These are phyloP conservation scores for Enteromius radiatus DNA, from an alignment of 2,797 vertebrate species.

Conservation along the genomic window DNA sequence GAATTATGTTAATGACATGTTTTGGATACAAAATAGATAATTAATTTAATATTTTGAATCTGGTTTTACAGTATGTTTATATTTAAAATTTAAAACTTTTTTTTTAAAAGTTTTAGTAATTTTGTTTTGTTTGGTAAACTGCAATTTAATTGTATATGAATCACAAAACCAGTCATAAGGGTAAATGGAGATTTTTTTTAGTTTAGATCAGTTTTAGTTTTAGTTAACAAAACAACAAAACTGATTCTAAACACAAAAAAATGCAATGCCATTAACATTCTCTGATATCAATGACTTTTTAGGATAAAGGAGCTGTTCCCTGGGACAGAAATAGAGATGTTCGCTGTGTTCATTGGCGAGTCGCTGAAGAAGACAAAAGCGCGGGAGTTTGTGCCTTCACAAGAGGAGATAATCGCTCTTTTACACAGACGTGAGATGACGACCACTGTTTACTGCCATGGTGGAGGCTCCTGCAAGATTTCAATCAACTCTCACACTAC, in stretches of 20 bases:
- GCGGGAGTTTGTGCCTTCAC: slow-evolving; percentile 90
- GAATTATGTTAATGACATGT: neutral
- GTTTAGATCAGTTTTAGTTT: neutral
- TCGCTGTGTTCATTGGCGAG: slow-evolving; percentile 85
- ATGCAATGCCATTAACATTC: neutral
- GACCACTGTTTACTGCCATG: slow-evolving; percentile 92
- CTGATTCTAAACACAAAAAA: neutral
- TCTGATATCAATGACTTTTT: slow-evolving; percentile 5
- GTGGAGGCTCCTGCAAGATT: slow-evolving; percentile 94
- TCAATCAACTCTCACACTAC: slow-evolving; percentile 94
- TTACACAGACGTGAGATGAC: slow-evolving; percentile 90
- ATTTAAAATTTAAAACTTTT: no score
- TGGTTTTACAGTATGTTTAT: neutral
- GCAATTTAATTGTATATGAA: neutral
- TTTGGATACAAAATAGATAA: neutral
- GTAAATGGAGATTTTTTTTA: no score
- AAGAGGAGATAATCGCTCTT: slow-evolving; percentile 90
- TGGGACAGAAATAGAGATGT: slow-evolving; percentile 86
- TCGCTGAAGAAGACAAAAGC: slow-evolving; percentile 89
- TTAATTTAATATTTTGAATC: neutral
- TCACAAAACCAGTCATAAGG: no score
- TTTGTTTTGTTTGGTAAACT: neutral
- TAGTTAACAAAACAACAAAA: neutral
- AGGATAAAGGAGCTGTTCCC: slow-evolving; percentile 89
- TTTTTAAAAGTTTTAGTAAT: neutral